Evolutionary conservation across 2,113 vertebrate species (phyloP).

Genomic region (Amblyornis subalaris): DNA sequence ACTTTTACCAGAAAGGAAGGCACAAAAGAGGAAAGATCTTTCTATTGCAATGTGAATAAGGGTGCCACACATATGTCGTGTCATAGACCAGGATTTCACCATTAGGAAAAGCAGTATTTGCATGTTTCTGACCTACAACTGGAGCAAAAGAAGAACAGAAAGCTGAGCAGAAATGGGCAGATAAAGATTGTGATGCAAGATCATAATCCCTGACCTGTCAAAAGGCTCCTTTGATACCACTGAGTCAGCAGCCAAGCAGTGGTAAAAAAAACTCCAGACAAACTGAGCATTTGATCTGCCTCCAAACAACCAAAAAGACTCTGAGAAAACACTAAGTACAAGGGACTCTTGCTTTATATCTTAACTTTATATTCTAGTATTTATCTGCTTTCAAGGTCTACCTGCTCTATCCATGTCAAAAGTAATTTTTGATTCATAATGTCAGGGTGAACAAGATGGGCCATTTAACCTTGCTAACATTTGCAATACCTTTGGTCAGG

Average conservation of each 20-base stretch:
- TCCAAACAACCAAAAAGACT: neutral
- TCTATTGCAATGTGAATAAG: rapidly evolving
- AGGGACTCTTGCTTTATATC: neutral
- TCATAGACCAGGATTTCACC: neutral
- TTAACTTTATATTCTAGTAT: neutral
- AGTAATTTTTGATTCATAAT: neutral
- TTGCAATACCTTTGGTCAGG: neutral
- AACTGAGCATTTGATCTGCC: neutral
- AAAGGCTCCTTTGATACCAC: neutral
- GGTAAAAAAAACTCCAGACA: neutral
- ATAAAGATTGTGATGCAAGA: neutral
- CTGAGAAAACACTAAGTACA: neutral
- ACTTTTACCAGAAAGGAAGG: neutral
- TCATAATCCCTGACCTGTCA: neutral
- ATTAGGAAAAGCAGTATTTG: neutral
- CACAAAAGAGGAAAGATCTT: neutral
- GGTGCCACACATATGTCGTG: neutral
- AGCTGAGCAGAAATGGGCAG: neutral
- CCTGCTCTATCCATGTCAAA: neutral
- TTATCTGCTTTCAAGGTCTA: neutral
- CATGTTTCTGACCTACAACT: neutral
- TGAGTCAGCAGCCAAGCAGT: neutral
- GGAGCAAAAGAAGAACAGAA: neutral
- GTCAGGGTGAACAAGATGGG: neutral
- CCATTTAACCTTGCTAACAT: neutral